Conservation (phyloP, 2,797 vertebrate genomes). For the Hybognathus amarus region DNA sequence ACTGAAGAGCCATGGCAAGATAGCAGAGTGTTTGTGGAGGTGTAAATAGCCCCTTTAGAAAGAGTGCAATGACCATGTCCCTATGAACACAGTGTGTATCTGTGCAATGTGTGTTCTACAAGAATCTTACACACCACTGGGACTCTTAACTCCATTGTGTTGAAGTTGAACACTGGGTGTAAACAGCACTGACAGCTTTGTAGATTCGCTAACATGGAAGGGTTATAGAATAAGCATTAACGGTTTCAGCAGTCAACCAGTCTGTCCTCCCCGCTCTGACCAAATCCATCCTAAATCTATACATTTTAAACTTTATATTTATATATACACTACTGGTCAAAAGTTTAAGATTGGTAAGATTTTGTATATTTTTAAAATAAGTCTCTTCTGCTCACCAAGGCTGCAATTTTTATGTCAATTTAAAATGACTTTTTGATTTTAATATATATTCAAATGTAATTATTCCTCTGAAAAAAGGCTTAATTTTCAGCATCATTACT, state of each 20-base stretch:
- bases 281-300: background rate
- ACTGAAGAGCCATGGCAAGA: conserved; percentile 55
- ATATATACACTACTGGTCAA: no score
- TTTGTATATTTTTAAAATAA: no score
- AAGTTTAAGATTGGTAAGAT: no score
- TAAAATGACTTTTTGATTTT: no score
- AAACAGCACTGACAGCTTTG: conserved; percentile 22
- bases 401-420: no score
- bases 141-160: conserved; percentile 21
- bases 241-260: conserved; percentile 6
- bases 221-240: conserved; percentile 8
- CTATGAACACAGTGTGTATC: conserved; percentile 11
- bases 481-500: no score
- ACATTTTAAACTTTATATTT: background rate
- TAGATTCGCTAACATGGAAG: conserved; percentile 30
- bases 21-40: conserved; percentile 55
- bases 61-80: background rate
- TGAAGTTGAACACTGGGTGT: conserved; percentile 18
- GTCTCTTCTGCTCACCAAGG: no score
- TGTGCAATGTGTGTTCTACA: background rate
- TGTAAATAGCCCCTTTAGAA: conserved; percentile 52
- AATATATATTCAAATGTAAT: no score
- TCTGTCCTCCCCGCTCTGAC: background rate
- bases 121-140: background rate
- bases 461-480: no score